These are phyloP conservation scores for Drosophila santomea DNA, from an alignment of 1,140 invertebrate genomes.

Conservation along the genomic window DNA sequence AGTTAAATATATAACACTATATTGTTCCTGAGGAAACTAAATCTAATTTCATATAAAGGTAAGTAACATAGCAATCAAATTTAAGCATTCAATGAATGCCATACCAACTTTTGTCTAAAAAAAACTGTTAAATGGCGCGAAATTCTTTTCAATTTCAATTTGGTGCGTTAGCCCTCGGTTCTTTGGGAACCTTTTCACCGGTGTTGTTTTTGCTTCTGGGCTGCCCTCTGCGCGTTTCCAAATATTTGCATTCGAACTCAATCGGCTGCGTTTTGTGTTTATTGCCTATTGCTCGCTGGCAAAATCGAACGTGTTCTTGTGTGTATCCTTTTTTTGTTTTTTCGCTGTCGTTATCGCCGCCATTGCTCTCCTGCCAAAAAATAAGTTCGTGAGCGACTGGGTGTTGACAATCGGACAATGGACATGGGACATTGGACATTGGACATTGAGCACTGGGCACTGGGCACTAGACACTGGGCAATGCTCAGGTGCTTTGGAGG, in stretches of 20 bases:
- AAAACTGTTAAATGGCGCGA: conserved; percentile 74
- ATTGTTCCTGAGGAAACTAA: no score
- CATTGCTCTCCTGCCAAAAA: conserved; percentile 33
- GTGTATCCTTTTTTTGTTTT: conserved; percentile 34
- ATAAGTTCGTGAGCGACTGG: conserved; percentile 42
- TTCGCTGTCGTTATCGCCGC: conserved; percentile 13
- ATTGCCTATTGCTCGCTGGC: conserved; percentile 66
- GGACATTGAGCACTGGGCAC: background rate
- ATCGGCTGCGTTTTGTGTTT: conserved; percentile 80
- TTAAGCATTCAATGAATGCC: background rate
- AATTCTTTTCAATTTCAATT: conserved; percentile 80
- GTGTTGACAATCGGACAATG: conserved; percentile 51
- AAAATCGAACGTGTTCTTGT: conserved; percentile 50
- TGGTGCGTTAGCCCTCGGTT: conserved; percentile 26
- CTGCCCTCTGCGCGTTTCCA: conserved; percentile 39
- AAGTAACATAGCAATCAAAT: background rate
- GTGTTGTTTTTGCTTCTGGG: conserved; percentile 31
- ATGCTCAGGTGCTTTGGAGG: conserved; percentile 8
- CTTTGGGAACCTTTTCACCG: conserved; percentile 4
- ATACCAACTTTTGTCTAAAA: background rate
- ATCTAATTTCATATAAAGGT: no score
- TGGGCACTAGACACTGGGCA: background rate
- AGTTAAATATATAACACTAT: no score
- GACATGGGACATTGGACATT: background rate
- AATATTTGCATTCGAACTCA: conserved; percentile 82